phyloP scores from a whole-genome alignment of 2,797 vertebrate species.

The Poeciliopsis presidionis region DNA sequence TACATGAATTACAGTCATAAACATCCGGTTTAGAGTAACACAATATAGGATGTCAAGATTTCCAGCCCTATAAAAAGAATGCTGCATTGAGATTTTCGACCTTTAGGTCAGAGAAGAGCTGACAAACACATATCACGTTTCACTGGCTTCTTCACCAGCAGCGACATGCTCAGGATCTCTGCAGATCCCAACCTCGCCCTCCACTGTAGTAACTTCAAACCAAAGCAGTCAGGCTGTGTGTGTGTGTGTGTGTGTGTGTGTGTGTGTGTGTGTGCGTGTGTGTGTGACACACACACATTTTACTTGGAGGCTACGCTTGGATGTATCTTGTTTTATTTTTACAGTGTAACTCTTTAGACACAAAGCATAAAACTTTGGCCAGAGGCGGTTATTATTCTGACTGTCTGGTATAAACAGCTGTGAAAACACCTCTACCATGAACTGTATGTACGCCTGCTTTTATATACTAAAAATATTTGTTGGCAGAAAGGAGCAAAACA shows the following conservation, averaged over 20 bases:
- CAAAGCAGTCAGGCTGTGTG: constrained; percentile 53
- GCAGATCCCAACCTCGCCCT: constrained; percentile 35
- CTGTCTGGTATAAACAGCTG: constrained; percentile 57
- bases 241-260: no score
- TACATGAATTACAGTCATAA: constrained; percentile 17
- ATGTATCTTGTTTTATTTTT: constrained; percentile 39
- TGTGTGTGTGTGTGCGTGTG: no score
- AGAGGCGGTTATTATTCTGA: constrained; percentile 40
- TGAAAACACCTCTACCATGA: constrained; percentile 32
- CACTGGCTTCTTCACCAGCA: constrained; percentile 69
- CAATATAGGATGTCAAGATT: constrained; percentile 55
- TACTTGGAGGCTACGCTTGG: constrained; percentile 57
- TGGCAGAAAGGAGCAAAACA: no score
- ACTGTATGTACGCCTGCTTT: constrained; percentile 13
- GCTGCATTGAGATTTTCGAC: constrained; percentile 74
- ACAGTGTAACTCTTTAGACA: constrained; percentile 49
- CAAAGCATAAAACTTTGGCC: constrained; percentile 51
- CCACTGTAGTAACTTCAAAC: constrained; percentile 76
- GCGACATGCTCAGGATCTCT: constrained; percentile 52
- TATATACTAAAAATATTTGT: constrained; percentile 4
- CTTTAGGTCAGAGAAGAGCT: constrained; percentile 79
- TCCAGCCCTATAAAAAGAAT: constrained; percentile 63
- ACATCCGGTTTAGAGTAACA: constrained; percentile 21
- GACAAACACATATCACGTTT: constrained; percentile 78
- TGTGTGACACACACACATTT: constrained; percentile 31